Percentiles rank a stretch among this genome's conserved stretches.
phyloP scores from a whole-genome alignment of 2,113 vertebrate species.

The Callaeas wilsoni region DNA sequence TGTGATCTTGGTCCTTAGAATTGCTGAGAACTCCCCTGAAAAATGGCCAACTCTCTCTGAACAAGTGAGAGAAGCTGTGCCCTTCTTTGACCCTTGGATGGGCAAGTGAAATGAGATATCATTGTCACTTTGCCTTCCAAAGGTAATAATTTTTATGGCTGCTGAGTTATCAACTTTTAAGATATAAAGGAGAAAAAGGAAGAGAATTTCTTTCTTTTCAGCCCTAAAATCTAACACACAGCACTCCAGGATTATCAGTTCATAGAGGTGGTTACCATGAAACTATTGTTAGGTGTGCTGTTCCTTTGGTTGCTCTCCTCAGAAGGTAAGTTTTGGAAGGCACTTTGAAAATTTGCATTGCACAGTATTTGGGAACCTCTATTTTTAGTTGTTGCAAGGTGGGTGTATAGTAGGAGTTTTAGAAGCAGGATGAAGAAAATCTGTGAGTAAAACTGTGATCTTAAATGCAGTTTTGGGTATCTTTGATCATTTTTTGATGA shows the following conservation, averaged over 20 bases:
- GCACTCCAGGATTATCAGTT: neutral
- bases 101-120: neutral
- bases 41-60: neutral
- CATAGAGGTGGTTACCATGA: constrained; percentile 17
- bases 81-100: neutral
- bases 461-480: neutral
- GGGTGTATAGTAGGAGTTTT: neutral
- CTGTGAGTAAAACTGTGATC: neutral
- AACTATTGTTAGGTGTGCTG: neutral
- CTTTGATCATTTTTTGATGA: neutral
- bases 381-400: neutral
- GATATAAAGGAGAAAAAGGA: constrained; percentile 36
- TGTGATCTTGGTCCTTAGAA: neutral
- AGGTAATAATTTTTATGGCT: constrained; percentile 60
- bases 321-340: constrained; percentile 50
- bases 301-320: neutral
- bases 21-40: neutral
- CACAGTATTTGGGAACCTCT: neutral
- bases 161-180: constrained; percentile 41
- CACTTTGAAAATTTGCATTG: neutral
- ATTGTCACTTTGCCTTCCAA: constrained; percentile 1
- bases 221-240: neutral
- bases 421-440: neutral
- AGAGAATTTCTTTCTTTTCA: neutral
- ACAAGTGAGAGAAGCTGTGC: neutral